Conservation (phyloP, 2,797 vertebrate genomes). For the Linurgus olivaceus region DNA sequence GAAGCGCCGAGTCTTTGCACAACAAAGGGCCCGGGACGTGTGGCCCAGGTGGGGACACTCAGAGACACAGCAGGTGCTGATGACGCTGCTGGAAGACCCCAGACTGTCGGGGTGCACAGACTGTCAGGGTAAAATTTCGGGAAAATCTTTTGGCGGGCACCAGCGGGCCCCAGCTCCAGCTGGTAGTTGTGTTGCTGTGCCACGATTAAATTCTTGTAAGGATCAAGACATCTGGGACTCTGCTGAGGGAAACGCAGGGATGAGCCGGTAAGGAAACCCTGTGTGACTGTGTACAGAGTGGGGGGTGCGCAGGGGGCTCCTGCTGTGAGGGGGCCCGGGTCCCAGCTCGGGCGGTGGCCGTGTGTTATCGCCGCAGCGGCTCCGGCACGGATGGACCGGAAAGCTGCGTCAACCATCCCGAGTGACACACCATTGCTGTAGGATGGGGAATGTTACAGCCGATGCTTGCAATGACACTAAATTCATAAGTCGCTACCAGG, state of each 20-base stretch:
- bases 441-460: not conserved
- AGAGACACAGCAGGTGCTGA: not conserved
- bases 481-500: not conserved
- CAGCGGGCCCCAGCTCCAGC: not conserved
- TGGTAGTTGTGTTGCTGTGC: not conserved
- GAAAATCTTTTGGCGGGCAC: too few relatives aligned
- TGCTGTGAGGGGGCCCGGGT: not conserved
- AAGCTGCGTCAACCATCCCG: not conserved
- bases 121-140: not conserved
- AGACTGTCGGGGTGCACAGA: accelerated
- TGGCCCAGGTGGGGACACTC: not conserved
- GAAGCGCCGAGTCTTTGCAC: not conserved
- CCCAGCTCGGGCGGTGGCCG: not conserved
- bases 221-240: not conserved
- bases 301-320: not conserved
- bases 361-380: not conserved
- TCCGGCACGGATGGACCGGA: not conserved
- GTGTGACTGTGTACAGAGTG: not conserved
- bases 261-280: not conserved
- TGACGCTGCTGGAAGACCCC: too few relatives aligned
- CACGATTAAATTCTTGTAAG: not conserved
- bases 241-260: not conserved
- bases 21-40: not conserved
- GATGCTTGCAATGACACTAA: not conserved
- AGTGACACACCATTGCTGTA: not conserved